These are phyloP conservation scores for Drosophila ficusphila DNA, from an alignment of 1,140 invertebrate species.

Conservation along the genomic window DNA sequence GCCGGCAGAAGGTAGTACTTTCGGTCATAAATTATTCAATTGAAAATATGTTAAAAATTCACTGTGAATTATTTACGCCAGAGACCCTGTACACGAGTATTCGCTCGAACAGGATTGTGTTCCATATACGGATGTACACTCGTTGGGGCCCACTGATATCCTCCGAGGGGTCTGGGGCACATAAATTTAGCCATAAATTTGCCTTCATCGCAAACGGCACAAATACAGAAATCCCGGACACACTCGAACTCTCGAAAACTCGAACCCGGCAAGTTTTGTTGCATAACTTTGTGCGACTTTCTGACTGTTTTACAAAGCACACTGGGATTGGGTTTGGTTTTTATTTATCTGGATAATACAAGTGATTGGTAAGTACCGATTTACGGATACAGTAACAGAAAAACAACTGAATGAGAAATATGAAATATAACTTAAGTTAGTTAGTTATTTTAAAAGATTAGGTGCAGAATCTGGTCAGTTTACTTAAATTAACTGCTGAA, in stretches of 20 bases:
- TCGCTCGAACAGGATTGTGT: neutral
- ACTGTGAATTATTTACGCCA: conserved; percentile 39
- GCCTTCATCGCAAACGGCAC: conserved; percentile 22
- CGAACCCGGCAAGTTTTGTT: conserved; percentile 28
- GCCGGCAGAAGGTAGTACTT: conserved; percentile 1
- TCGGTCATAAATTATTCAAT: conserved; percentile 43
- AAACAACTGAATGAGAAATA: too few species aligned
- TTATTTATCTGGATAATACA: neutral
- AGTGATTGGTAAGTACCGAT: neutral
- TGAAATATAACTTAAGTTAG: too few species aligned
- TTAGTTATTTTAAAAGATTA: too few species aligned
- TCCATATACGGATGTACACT: neutral
- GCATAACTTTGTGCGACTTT: conserved; percentile 56
- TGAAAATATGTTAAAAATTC: conserved; percentile 46
- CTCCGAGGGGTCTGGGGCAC: conserved; percentile 15
- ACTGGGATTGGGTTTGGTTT: neutral
- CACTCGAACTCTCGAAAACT: neutral
- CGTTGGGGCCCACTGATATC: conserved; percentile 14
- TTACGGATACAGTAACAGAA: too few species aligned
- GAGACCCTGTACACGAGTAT: conserved; percentile 6
- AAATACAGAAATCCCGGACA: conserved; percentile 36
- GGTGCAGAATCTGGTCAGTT: too few species aligned
- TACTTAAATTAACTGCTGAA: too few species aligned
- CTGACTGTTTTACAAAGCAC: conserved; percentile 13
- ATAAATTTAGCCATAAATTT: conserved; percentile 56